phyloP scores from a whole-genome alignment of 2,888 invertebrate species.

The Chaitophorus viminalis region DNA sequence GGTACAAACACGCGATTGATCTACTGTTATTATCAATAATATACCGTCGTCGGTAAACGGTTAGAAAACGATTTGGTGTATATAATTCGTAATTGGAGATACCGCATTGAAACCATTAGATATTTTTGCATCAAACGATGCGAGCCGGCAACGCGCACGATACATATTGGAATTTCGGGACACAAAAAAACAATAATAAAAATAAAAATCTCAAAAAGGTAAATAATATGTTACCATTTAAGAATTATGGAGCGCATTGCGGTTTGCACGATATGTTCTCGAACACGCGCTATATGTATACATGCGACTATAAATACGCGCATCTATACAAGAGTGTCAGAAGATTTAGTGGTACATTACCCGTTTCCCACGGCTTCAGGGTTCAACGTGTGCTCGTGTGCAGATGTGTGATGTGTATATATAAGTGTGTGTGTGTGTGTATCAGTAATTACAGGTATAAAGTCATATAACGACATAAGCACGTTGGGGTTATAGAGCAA shows the following conservation, averaged over 20 bases:
- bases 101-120: not conserved
- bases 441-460: conserved; percentile 57
- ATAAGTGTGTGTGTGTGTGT: not conserved
- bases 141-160: not conserved
- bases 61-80: not conserved
- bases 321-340: not conserved
- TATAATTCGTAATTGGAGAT: not conserved
- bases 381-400: conserved; percentile 20
- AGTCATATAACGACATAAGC: conserved; percentile 55
- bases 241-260: not conserved
- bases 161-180: not conserved
- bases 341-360: conserved; percentile 48
- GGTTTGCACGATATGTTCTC: not conserved
- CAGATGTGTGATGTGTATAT: not conserved
- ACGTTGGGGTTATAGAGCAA: conserved; percentile 47
- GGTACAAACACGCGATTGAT: conserved; percentile 51
- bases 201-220: conserved; percentile 3
- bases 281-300: not conserved
- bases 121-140: conserved; percentile 27
- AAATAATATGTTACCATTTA: conserved; percentile 36
- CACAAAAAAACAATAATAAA: not conserved
- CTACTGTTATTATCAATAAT: not conserved
- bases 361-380: conserved; percentile 58
- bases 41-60: conserved; percentile 8
- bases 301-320: not conserved